phyloP scores from a whole-genome alignment of 2,888 invertebrate species.

The Drosophila nr. perissopoda region DNA sequence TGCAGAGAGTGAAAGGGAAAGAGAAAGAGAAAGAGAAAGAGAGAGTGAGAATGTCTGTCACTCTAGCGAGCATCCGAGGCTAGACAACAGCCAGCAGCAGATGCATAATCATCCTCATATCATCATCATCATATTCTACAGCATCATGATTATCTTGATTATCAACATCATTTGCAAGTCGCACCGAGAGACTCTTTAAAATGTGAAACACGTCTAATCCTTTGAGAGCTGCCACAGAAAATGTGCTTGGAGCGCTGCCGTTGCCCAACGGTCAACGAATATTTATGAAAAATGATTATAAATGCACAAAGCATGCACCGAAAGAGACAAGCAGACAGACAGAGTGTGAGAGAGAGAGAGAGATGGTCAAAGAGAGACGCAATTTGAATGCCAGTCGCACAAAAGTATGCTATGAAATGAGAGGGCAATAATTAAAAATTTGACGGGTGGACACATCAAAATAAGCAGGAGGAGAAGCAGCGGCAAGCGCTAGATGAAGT shows the following conservation, averaged over 20 bases:
- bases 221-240: conserved; percentile 82
- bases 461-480: conserved; percentile 4
- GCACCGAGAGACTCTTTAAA: conserved; percentile 55
- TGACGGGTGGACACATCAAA: conserved; percentile 16
- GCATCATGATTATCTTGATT: background rate
- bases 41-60: background rate
- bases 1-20: background rate
- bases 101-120: conserved; percentile 12
- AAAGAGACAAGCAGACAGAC: background rate
- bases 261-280: conserved; percentile 56
- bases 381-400: conserved; percentile 48
- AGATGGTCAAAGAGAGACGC: conserved; percentile 3
- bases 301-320: conserved; percentile 76
- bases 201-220: conserved; percentile 83
- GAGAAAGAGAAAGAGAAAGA: background rate
- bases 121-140: conserved; percentile 1
- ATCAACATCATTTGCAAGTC: conserved; percentile 15
- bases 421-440: conserved; percentile 65
- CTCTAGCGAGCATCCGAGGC: conserved; percentile 42
- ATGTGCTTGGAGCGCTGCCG: conserved; percentile 54
- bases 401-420: conserved; percentile 64
- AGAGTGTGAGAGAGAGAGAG: conserved; percentile 1
- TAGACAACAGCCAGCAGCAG: conserved; percentile 50
- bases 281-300: conserved; percentile 80
- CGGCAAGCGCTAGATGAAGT: background rate